Percentiles rank a stretch among this genome's conserved stretches.
Evolutionary conservation across 1,140 invertebrate species (phyloP).

Genomic region (Drosophila subpulchrella): DNA sequence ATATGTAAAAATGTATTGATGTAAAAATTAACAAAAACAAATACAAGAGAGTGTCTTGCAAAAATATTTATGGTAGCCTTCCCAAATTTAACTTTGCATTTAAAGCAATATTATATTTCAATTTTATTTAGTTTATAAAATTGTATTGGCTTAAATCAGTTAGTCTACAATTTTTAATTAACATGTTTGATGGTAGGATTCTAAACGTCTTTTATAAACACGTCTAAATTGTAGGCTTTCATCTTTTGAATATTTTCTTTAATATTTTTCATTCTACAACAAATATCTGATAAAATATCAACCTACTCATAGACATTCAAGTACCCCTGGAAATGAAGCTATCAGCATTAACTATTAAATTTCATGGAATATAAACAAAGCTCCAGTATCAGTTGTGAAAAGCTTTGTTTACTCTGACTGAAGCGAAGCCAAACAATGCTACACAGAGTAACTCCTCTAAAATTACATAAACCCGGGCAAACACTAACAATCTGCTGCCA

Average conservation of each 20-base stretch:
- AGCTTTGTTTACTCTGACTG: slow-evolving; percentile 19
- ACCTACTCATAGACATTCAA: not conserved
- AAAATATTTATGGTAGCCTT: too few species aligned
- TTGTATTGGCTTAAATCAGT: too few species aligned
- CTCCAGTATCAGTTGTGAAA: not conserved
- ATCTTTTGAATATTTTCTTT: too few species aligned
- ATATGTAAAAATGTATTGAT: not conserved
- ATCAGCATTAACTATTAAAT: slow-evolving; percentile 1
- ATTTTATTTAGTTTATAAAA: too few species aligned
- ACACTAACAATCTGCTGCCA: slow-evolving; percentile 2
- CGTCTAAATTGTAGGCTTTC: too few species aligned
- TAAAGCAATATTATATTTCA: too few species aligned
- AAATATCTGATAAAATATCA: not conserved
- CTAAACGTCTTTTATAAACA: too few species aligned
- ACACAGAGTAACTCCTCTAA: slow-evolving; percentile 3
- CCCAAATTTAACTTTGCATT: too few species aligned
- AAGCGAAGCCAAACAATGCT: slow-evolving; percentile 18
- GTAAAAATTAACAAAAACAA: too few species aligned
- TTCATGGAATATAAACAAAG: not conserved
- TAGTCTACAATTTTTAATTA: too few species aligned
- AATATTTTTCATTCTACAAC: too few species aligned
- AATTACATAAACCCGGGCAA: slow-evolving; percentile 13
- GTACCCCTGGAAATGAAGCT: not conserved
- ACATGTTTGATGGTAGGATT: not conserved
- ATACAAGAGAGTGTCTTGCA: too few species aligned